phyloP scores from a whole-genome alignment of 2,113 vertebrate genomes.

The Carlito syrichta region DNA sequence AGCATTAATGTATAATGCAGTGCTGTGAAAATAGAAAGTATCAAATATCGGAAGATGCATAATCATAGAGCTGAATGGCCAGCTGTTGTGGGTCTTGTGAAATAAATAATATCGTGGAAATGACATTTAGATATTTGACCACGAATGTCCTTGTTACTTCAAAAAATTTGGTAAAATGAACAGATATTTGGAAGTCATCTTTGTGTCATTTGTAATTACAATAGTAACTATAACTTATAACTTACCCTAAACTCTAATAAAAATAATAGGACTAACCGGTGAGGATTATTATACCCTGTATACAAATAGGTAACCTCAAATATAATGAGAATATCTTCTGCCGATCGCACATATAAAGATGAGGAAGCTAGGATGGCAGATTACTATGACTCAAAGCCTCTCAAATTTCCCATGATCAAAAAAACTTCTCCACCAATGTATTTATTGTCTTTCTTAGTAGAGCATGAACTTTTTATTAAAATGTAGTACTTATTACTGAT shows the following conservation, averaged over 20 bases:
- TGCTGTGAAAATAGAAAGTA: background rate
- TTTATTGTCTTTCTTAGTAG: background rate
- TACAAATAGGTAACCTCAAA: background rate
- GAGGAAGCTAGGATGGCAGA: background rate
- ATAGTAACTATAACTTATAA: background rate
- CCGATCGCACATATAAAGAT: background rate
- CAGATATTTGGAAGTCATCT: background rate
- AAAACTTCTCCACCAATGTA: background rate
- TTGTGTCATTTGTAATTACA: background rate
- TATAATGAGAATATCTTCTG: background rate
- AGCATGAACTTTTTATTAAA: background rate
- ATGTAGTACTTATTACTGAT: background rate
- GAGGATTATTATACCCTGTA: background rate
- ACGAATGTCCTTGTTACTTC: background rate
- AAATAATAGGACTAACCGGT: background rate
- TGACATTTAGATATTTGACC: background rate
- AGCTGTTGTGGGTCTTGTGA: background rate
- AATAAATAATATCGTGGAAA: background rate
- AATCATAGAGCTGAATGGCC: too few species aligned
- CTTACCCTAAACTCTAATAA: background rate
- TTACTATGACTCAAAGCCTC: background rate
- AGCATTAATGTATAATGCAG: background rate
- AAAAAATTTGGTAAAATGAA: background rate
- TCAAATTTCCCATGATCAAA: background rate
- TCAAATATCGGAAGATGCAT: background rate